phyloP scores from a whole-genome alignment of 2,888 invertebrate species.

The Vesta saturnalis region DNA sequence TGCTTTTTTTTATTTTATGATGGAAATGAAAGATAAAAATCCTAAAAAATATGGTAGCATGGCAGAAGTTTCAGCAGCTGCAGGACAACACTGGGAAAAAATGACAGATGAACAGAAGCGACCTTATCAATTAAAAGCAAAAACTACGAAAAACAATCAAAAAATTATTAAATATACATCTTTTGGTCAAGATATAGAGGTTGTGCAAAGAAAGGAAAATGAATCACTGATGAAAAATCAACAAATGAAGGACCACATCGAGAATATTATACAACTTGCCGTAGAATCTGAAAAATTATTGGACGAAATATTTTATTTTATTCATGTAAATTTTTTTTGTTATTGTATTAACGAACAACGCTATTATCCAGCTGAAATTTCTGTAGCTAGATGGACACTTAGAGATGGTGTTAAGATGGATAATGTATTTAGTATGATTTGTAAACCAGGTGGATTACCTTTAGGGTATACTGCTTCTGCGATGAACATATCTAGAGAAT shows the following conservation, averaged over 20 bases:
- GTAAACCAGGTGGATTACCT: conserved; percentile 60
- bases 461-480: conserved; percentile 62
- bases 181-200: conserved; percentile 47
- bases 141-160: conserved; percentile 42
- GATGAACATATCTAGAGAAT: conserved; percentile 54
- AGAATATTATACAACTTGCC: conserved; percentile 24
- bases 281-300: conserved; percentile 25
- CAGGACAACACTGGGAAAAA: conserved; percentile 49
- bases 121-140: conserved; percentile 51
- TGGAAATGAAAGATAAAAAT: conserved; percentile 51
- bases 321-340: conserved; percentile 59
- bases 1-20: conserved; percentile 58
- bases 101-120: conserved; percentile 36
- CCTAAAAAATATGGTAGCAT: conserved; percentile 50
- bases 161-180: conserved; percentile 50
- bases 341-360: conserved; percentile 41
- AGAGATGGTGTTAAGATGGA: conserved; percentile 61
- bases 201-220: conserved; percentile 42
- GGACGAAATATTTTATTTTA: conserved; percentile 52
- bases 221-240: conserved; percentile 39
- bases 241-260: conserved; percentile 29
- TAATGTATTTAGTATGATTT: conserved; percentile 57
- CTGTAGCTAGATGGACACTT: conserved; percentile 63
- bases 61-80: conserved; percentile 48
- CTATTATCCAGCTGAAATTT: conserved; percentile 66